Percentiles rank a stretch among this genome's conserved stretches.
phyloP scores from a whole-genome alignment of 2,113 vertebrate species.

The Passer montanus region DNA sequence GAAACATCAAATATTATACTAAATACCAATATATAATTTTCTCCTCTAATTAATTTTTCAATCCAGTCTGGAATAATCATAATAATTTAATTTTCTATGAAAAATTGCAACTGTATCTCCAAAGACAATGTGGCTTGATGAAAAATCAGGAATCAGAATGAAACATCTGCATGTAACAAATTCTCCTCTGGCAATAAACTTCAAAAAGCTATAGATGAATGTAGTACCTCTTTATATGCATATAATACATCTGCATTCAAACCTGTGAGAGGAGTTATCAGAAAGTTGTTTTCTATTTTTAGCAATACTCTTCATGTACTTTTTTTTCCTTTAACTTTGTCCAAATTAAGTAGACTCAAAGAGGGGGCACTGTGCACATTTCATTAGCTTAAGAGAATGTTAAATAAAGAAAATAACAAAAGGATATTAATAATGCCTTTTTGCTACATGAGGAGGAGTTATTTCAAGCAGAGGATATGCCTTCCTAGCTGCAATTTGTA shows the following conservation, averaged over 20 bases:
- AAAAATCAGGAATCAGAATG: slow-evolving; percentile 39
- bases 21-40: background rate
- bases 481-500: background rate
- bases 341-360: background rate
- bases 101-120: background rate
- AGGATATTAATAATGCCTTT: background rate
- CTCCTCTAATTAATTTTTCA: slow-evolving; percentile 28
- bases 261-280: background rate
- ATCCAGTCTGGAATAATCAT: background rate
- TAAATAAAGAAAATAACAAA: background rate
- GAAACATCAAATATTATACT: background rate
- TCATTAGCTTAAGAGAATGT: background rate
- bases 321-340: background rate
- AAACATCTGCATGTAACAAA: slow-evolving; percentile 33
- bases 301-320: background rate
- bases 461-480: background rate
- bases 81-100: slow-evolving; percentile 42
- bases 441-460: background rate
- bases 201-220: slow-evolving; percentile 31
- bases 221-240: background rate
- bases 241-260: background rate
- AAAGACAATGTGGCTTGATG: slow-evolving; percentile 37
- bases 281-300: background rate
- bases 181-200: background rate
- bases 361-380: background rate